Conservation (phyloP, 2,113 vertebrate genomes). For the Bambusicola thoracicus region DNA sequence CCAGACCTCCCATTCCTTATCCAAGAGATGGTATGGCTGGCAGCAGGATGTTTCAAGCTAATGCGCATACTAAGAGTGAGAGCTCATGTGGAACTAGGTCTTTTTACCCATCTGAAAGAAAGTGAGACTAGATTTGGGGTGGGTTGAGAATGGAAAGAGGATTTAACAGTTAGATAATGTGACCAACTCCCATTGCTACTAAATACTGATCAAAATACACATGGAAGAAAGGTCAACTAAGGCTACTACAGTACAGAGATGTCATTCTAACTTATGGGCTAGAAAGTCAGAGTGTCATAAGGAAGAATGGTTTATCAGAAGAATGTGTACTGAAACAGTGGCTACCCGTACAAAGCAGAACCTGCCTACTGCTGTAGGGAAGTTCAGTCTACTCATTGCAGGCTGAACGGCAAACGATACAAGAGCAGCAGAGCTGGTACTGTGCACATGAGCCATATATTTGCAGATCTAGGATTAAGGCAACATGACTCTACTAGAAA, state of each 20-base stretch:
- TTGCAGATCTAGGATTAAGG: neutral
- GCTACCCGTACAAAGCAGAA: neutral
- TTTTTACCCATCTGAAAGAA: neutral
- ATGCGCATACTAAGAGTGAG: neutral
- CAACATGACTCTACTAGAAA: neutral
- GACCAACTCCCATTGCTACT: neutral
- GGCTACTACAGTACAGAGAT: neutral
- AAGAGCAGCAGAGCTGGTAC: neutral
- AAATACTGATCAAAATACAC: neutral
- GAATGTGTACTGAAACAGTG: neutral
- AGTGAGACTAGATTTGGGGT: neutral
- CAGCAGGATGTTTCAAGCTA: neutral
- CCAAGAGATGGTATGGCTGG: neutral
- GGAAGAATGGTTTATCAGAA: neutral
- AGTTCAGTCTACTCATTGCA: neutral
- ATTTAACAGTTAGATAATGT: neutral
- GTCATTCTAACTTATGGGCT: neutral
- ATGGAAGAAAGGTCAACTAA: neutral
- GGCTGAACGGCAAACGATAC: neutral
- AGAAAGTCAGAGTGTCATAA: neutral
- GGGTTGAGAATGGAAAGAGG: neutral
- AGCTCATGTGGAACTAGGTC: neutral
- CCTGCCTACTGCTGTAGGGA: too few relatives aligned
- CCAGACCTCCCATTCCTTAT: neutral
- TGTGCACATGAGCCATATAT: neutral